phyloP scores from a whole-genome alignment of 2,797 vertebrate species.

The Paedocypris micromegethes region DNA sequence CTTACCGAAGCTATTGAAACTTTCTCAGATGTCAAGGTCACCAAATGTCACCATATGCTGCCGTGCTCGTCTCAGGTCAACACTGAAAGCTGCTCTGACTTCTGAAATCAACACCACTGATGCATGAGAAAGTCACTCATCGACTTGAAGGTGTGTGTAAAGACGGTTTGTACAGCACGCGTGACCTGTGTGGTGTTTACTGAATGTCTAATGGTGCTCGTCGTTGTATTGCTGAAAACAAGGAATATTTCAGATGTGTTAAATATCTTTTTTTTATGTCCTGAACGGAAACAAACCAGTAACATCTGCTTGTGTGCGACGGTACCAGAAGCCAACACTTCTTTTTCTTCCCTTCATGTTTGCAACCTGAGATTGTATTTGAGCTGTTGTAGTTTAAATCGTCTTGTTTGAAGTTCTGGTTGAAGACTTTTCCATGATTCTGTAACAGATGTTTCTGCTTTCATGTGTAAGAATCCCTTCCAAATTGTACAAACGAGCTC shows the following conservation, averaged over 20 bases:
- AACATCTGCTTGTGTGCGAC: constrained; percentile 3
- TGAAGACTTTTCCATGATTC: neutral
- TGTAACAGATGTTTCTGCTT: constrained; percentile 1
- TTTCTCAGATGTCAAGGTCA: constrained; percentile 8
- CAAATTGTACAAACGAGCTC: constrained; percentile 26
- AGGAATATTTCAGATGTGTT: constrained; percentile 15
- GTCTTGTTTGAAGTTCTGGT: neutral
- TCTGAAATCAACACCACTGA: constrained; percentile 37
- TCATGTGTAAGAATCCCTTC: constrained; percentile 9
- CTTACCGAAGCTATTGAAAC: constrained; percentile 40
- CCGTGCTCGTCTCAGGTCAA: constrained; percentile 50
- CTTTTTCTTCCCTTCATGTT: constrained; percentile 8
- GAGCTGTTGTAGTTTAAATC: neutral
- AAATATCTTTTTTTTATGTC: neutral
- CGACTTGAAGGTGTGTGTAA: neutral
- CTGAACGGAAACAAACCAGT: constrained; percentile 8
- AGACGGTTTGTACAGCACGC: constrained; percentile 14
- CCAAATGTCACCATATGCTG: constrained; percentile 48
- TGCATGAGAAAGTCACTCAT: constrained; percentile 26
- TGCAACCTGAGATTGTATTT: constrained; percentile 5
- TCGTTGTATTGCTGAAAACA: constrained; percentile 6
- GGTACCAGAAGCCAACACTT: constrained; percentile 9
- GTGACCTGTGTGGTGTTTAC: constrained; percentile 16
- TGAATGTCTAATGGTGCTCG: constrained; percentile 31
- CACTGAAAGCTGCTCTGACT: constrained; percentile 46